Base-by-base conservation (phyloP, 2,797 vertebrate species). In the Crenuchus spilurus region DNA sequence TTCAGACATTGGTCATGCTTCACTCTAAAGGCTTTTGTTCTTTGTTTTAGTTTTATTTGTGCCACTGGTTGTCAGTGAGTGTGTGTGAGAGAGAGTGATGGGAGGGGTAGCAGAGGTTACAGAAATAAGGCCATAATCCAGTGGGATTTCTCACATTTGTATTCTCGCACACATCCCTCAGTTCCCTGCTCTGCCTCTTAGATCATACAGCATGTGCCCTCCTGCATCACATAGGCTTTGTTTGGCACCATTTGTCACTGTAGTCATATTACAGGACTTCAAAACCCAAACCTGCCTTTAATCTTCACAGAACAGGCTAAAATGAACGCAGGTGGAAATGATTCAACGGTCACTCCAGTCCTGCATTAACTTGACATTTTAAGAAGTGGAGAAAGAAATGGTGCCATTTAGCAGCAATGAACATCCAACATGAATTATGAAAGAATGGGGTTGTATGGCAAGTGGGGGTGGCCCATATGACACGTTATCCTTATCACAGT, bases 211-310 rank as follows among this genome's bases (percentile, higher is more conserved):
- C 55, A 60, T 20, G 71, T 37, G 35, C 10, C 22, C 9, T 8
- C 26, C 37, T 60, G 42, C 28, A 20, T 31, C 41, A 33, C 16
- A 33, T 18, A 51, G 69, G 18, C 46, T 57, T 64, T 51, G 62
- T 74, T 66, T 49, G 22, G 42, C 48, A 75, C 46, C 51, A 66
- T 81, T 82, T 70, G 61, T 82, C 76, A 79, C 41, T n/a, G 46
- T 18, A 1, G 52, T 73, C 76, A 48, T 70, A 54, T 70, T 70
- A 72, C 54, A 55, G 52, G 67, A 79, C 80, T 73, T 82, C 80
- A 79, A 70, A 77, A 66, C 61, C 72, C 26, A 42, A 64, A 52
- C 73, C 68, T 58, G 28, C 68, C 79, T 81, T 81, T 81, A 75
- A 81, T 81, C 79, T 80, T 69, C n/a, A 55, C 41, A 39, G 46